Conservation (phyloP, 2,888 invertebrate species). For the Mylabris sibirica region DNA sequence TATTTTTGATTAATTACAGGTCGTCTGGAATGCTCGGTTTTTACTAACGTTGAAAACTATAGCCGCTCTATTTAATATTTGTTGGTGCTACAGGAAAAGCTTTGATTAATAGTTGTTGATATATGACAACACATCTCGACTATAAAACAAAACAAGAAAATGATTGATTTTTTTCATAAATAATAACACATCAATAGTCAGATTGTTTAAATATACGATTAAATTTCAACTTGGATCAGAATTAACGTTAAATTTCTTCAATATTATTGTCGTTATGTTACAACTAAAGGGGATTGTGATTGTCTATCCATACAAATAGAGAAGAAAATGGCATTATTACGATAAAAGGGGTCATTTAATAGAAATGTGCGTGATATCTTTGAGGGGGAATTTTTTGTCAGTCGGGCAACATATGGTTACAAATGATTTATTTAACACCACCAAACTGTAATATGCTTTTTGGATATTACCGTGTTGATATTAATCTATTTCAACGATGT, state of each 20-base stretch:
- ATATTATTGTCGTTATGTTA: neutral
- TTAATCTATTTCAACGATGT: constrained; percentile 1
- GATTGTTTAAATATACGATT: neutral
- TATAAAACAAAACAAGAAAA: neutral
- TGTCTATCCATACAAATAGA: constrained; percentile 5
- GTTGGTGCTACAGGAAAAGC: constrained; percentile 4
- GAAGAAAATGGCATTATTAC: constrained; percentile 6
- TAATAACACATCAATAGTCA: neutral
- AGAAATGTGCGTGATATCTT: constrained; percentile 8
- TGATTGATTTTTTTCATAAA: constrained; percentile 4
- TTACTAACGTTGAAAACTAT: neutral
- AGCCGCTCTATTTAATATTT: neutral
- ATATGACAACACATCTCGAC: neutral
- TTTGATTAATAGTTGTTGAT: constrained; percentile 3
- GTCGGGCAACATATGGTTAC: constrained; percentile 9
- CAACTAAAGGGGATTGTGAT: neutral
- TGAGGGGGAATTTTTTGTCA: neutral
- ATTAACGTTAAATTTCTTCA: neutral
- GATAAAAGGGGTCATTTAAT: constrained; percentile 5
- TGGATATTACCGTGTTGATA: constrained; percentile 5
- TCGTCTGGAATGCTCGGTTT: neutral
- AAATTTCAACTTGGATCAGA: neutral
- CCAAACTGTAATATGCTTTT: neutral
- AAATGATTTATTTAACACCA: constrained; percentile 11
- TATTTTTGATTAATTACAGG: constrained; percentile 14